Base-by-base conservation (phyloP, 2,888 invertebrate species). In the Platycheirus rosarum region DNA sequence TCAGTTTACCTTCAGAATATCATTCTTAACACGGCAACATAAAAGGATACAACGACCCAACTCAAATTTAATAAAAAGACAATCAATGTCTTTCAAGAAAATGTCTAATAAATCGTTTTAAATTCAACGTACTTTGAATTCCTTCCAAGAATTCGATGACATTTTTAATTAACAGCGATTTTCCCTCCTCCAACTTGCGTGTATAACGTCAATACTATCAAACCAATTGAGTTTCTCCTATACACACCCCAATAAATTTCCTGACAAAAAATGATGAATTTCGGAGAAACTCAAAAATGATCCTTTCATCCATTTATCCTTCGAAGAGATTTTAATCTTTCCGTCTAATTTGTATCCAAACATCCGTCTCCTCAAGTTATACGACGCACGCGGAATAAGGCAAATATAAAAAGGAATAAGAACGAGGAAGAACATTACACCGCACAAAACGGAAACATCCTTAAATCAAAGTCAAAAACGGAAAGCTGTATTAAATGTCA, bases 381-480 rank as follows among this genome's bases (percentile, higher is more conserved):
- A 3, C 20, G 35, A 35, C 20, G 1, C 18, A 18, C 1, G 37
- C 13, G n/a, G n/a, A 8, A 11, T 11, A 18, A 32, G 11, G 0
- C 16, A 8, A 32, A 7, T 8, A 8, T 5, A 48, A 32, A 20
- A 42, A 5, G 16, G 37, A 4, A 63, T 20, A 16, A 26, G 20
- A 23, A 14, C 9, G 44, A 23, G 14, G 16, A 73, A 40, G 65
- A 42, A 42, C 48, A 57, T 37, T 35, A 40, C 46, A 37, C 18
- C 48, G 20, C 51, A 29, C 11, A 48, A 23, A 14, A 26, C 18
- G 29, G 57, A 65, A 14, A 49, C n/a, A n/a, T n/a, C 49, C 32
- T 65, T 48, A 40, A 51, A 63, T 53, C 23, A 63, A 29, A 62
- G 42, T 51, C 44, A 14, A 55, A 63, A 63, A 53, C 23, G 46